Percentiles rank a stretch among this genome's conserved stretches.
phyloP scores from a whole-genome alignment of 2,888 invertebrate species.

The Lobophora halterata region DNA sequence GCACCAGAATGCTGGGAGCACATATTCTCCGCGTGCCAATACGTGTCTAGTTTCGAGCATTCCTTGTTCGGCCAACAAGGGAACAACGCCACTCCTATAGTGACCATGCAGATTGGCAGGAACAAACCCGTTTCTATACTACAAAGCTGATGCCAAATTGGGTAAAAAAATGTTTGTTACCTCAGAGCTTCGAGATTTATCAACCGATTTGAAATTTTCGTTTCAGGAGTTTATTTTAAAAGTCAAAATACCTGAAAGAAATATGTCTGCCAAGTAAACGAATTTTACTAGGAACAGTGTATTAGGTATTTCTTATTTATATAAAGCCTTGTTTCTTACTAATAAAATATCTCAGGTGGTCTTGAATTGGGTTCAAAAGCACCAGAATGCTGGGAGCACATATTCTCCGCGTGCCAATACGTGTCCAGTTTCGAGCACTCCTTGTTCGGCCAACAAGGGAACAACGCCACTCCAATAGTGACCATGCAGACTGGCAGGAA shows the following conservation, averaged over 20 bases:
- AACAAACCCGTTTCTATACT: slow-evolving; percentile 82
- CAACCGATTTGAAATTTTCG: too few species aligned
- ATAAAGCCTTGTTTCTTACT: not conserved
- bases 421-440: slow-evolving; percentile 95
- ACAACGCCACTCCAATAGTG: slow-evolving; percentile 83
- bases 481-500: slow-evolving; percentile 84
- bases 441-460: slow-evolving; percentile 91
- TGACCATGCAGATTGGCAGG: slow-evolving; percentile 83
- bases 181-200: too few species aligned
- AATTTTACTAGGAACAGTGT: too few species aligned
- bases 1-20: slow-evolving; percentile 98
- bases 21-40: slow-evolving; percentile 95
- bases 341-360: slow-evolving; percentile 76
- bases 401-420: slow-evolving; percentile 96
- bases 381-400: slow-evolving; percentile 97
- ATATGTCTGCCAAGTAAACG: too few species aligned
- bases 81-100: slow-evolving; percentile 83
- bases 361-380: slow-evolving; percentile 96
- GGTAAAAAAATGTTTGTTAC: slow-evolving; percentile 32
- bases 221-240: too few species aligned
- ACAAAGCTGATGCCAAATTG: slow-evolving; percentile 80
- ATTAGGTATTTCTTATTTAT: slow-evolving; percentile 1
- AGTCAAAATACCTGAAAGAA: too few species aligned
- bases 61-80: slow-evolving; percentile 92
- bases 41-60: slow-evolving; percentile 95